Percentiles rank a stretch among this genome's conserved stretches.
These are phyloP conservation scores for Helarctos malayanus DNA, from an alignment of 2,797 vertebrate genomes.

Conservation along the genomic window DNA sequence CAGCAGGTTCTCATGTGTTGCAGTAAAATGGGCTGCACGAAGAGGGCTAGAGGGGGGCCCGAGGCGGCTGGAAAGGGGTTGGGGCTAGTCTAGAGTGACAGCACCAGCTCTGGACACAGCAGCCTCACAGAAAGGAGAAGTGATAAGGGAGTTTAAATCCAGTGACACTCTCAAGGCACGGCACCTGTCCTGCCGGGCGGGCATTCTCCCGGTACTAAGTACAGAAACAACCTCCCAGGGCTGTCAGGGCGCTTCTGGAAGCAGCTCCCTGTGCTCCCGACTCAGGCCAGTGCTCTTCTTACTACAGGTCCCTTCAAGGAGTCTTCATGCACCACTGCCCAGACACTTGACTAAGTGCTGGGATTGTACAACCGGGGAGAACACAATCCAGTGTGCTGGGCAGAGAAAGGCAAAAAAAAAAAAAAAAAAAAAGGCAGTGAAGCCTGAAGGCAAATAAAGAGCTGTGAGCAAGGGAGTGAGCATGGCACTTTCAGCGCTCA, in stretches of 20 bases:
- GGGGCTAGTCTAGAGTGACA: background rate
- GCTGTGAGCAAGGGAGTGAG: background rate
- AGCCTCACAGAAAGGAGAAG: background rate
- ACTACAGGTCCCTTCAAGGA: background rate
- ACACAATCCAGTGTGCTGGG: background rate
- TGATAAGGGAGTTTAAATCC: background rate
- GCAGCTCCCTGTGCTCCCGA: background rate
- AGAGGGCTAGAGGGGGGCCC: background rate
- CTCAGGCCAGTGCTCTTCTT: background rate
- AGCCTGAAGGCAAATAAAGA: background rate
- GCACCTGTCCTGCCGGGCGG: background rate
- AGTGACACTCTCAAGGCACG: background rate
- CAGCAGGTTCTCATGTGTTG: background rate
- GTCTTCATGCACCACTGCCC: background rate
- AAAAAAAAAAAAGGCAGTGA: background rate
- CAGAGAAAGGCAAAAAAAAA: background rate
- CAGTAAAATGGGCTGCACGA: rapidly evolving
- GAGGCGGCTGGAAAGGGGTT: background rate
- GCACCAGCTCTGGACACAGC: background rate
- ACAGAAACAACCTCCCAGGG: background rate
- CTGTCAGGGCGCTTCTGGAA: background rate
- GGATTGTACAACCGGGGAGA: background rate
- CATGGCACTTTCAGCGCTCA: rapidly evolving
- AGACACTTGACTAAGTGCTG: background rate
- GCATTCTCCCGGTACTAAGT: background rate